phyloP scores from a whole-genome alignment of 2,113 vertebrate genomes.

The Colossoma macropomum region DNA sequence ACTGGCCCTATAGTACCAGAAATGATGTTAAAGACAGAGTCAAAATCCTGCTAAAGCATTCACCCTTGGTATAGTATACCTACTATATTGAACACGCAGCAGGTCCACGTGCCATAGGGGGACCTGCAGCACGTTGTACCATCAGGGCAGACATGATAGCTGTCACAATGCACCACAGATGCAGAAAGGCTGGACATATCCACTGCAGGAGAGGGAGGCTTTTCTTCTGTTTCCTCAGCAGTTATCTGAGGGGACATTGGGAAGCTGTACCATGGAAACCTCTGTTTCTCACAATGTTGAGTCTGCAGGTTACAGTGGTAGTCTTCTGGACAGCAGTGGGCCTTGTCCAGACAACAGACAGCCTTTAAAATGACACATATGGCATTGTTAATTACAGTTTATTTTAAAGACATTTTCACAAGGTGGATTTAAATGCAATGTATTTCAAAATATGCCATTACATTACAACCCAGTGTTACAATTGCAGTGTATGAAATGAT shows the following conservation, averaged over 20 bases:
- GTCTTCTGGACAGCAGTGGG: slow-evolving; percentile 73
- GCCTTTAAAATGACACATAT: slow-evolving; percentile 60
- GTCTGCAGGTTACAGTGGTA: slow-evolving; percentile 59
- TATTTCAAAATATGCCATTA: not conserved
- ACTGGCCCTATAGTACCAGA: slow-evolving; percentile 59
- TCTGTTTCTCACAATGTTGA: slow-evolving; percentile 58
- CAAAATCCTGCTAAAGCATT: not conserved
- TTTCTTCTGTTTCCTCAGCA: not conserved
- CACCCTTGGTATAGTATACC: slow-evolving; percentile 32
- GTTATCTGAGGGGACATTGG: slow-evolving; percentile 58
- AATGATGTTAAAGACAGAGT: not conserved
- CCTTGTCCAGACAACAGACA: slow-evolving; percentile 72
- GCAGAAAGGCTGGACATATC: not conserved
- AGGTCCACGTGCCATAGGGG: slow-evolving; percentile 60
- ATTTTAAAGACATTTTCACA: not conserved
- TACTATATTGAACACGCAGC: slow-evolving; percentile 63
- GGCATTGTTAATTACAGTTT: not conserved
- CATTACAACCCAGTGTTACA: not conserved
- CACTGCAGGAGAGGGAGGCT: not conserved
- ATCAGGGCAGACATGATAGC: slow-evolving; percentile 37
- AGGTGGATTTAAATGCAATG: not conserved
- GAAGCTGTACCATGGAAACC: slow-evolving; percentile 52
- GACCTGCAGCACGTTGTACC: slow-evolving; percentile 68
- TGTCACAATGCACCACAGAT: slow-evolving; percentile 64
- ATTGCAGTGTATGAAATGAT: not conserved